Evolutionary conservation across 2,113 vertebrate genomes (phyloP).

Genomic region (Eurypyga helias): DNA sequence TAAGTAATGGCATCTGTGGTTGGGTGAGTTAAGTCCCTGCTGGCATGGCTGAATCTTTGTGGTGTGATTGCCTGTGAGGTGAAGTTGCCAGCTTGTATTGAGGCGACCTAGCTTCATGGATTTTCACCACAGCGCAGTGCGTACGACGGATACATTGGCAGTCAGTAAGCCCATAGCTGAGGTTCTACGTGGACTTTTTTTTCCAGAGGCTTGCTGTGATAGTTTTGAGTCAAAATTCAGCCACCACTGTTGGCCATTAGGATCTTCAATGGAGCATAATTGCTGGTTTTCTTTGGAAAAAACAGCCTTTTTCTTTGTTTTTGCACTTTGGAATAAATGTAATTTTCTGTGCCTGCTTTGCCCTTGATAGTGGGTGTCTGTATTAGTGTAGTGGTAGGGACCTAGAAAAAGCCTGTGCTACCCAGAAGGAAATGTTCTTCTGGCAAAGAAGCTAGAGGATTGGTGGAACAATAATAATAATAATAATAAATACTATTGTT

Average conservation of each 20-base stretch:
- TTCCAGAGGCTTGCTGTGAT: background rate
- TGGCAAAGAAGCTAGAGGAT: background rate
- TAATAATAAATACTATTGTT: background rate
- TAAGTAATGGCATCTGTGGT: background rate
- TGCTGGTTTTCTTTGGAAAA: background rate
- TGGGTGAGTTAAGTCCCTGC: background rate
- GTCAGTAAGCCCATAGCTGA: background rate
- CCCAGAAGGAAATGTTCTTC: background rate
- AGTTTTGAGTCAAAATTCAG: background rate
- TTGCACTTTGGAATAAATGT: background rate
- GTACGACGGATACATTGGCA: background rate
- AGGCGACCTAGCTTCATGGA: background rate
- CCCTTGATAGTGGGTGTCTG: background rate
- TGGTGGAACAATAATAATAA: background rate
- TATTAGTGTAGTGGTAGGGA: background rate
- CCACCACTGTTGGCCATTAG: fast-evolving
- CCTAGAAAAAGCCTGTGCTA: background rate
- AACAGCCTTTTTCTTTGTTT: background rate
- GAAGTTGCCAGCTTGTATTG: background rate
- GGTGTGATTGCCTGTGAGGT: background rate
- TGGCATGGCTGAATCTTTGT: background rate
- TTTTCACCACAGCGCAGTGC: background rate
- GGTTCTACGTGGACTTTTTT: background rate
- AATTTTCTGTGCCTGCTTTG: background rate
- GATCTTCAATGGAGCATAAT: background rate